These are phyloP conservation scores for Catharus ustulatus DNA, from an alignment of 2,797 vertebrate species.

Conservation along the genomic window DNA sequence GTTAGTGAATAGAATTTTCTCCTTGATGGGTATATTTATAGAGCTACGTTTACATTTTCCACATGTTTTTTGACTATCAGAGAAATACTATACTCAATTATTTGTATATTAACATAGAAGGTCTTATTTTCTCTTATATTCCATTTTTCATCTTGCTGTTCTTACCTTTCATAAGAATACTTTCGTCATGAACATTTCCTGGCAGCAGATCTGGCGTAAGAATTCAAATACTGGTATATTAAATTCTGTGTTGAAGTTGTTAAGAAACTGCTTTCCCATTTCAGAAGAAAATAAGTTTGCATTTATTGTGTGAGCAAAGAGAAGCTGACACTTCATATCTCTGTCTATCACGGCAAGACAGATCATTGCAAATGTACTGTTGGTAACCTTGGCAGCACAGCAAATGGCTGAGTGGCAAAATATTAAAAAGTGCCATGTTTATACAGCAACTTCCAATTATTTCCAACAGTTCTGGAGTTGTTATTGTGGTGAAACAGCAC, in stretches of 20 bases:
- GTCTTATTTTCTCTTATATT: neutral
- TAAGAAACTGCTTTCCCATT: constrained; percentile 21
- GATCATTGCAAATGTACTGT: neutral
- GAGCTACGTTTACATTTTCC: neutral
- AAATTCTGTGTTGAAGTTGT: constrained; percentile 7
- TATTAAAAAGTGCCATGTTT: neutral
- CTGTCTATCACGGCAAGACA: neutral
- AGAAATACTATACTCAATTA: neutral
- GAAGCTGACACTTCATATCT: neutral
- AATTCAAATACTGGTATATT: constrained; percentile 44
- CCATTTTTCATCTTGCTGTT: constrained; percentile 29
- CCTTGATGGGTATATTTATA: neutral
- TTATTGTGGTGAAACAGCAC: neutral
- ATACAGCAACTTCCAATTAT: neutral
- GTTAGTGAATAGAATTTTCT: neutral
- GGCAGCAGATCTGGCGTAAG: neutral
- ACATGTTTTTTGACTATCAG: neutral
- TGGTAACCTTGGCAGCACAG: neutral
- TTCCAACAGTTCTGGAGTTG: neutral
- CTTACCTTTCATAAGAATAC: constrained; percentile 13
- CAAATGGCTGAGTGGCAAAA: neutral
- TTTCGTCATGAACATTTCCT: constrained; percentile 35
- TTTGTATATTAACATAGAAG: neutral
- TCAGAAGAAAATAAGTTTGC: constrained; percentile 21
- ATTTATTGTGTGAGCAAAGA: neutral